phyloP scores from a whole-genome alignment of 2,888 invertebrate species.

The Girardia tigrina region DNA sequence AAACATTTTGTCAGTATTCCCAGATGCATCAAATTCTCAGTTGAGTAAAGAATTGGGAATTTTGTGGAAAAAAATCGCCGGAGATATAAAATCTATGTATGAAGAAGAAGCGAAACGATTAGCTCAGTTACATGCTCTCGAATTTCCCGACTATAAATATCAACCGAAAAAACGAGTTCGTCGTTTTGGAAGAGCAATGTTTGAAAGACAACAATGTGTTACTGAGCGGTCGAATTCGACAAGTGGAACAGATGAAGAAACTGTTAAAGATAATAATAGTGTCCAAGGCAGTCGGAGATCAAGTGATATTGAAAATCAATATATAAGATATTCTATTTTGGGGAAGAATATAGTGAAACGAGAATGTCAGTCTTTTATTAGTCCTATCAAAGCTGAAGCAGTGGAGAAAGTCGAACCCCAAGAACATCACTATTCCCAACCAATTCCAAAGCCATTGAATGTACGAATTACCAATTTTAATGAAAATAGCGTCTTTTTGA shows the following conservation, averaged over 20 bases:
- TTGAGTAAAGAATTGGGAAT: conserved; percentile 34
- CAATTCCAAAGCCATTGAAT: neutral
- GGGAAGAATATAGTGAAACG: conserved; percentile 10
- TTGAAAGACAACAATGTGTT: neutral
- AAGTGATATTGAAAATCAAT: conserved; percentile 6
- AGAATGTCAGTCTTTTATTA: conserved; percentile 7
- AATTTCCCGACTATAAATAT: conserved; percentile 36
- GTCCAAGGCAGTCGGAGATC: neutral
- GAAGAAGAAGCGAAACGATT: conserved; percentile 33
- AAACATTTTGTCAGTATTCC: conserved; percentile 33
- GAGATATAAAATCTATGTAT: conserved; percentile 29
- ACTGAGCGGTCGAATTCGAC: neutral
- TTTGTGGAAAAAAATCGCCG: conserved; percentile 28
- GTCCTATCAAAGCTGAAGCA: neutral
- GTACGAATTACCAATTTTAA: neutral
- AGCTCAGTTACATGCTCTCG: conserved; percentile 29
- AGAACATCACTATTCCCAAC: neutral
- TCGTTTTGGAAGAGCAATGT: neutral
- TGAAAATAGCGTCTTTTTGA: neutral
- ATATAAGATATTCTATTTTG: conserved; percentile 15
- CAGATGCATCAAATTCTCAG: conserved; percentile 34
- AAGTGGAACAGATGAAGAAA: neutral
- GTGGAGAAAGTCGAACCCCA: neutral
- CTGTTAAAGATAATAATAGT: conserved; percentile 10
- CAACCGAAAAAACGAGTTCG: conserved; percentile 33